A percentile compares a stretch with the other conserved stretches of the same genome.
Evolutionary conservation across 92 coral and sea anemone species (phyloP).

Genomic region (Nematostella vectensis): DNA sequence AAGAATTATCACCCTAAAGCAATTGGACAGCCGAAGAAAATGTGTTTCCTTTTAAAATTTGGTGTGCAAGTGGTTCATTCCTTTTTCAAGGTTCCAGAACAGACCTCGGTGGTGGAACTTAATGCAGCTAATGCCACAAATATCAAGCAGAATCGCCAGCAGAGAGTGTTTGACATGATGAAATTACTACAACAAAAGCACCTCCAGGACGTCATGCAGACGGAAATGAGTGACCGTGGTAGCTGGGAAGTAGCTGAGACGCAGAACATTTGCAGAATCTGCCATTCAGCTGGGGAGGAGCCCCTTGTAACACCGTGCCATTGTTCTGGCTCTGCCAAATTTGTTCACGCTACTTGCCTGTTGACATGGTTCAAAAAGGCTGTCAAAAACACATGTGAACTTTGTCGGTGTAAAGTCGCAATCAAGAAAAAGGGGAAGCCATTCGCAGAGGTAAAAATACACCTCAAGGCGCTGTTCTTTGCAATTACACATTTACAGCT

Average conservation of each 20-base stretch:
- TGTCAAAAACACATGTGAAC: conserved; percentile 82
- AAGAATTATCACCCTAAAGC: no score
- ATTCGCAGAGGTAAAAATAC: conserved; percentile 58
- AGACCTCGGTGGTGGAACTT: conserved; percentile 12
- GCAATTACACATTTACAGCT: no score
- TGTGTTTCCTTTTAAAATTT: no score
- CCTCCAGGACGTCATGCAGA: conserved; percentile 55
- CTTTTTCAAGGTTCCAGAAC: conserved; percentile 21
- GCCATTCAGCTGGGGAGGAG: conserved; percentile 82
- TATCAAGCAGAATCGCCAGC: conserved; percentile 63
- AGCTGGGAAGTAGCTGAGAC: conserved; percentile 50
- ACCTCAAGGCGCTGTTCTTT: no score
- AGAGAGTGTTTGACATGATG: conserved; percentile 80
- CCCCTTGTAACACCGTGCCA: conserved; percentile 80
- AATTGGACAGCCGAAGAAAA: no score
- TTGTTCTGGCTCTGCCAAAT: conserved; percentile 81
- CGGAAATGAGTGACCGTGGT: conserved; percentile 53
- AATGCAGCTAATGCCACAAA: conserved; percentile 9
- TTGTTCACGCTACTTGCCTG: conserved; percentile 82
- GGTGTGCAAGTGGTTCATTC: no score
- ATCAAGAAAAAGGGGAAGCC: conserved; percentile 77
- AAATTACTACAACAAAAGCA: conserved; percentile 78
- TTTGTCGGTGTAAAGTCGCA: conserved; percentile 84
- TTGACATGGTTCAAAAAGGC: conserved; percentile 86
- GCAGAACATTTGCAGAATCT: conserved; percentile 79